A percentile compares a stretch with the other conserved stretches of the same genome.
Evolutionary conservation across 2,888 invertebrate genomes (phyloP).

Genomic region (Lithosia quadra): DNA sequence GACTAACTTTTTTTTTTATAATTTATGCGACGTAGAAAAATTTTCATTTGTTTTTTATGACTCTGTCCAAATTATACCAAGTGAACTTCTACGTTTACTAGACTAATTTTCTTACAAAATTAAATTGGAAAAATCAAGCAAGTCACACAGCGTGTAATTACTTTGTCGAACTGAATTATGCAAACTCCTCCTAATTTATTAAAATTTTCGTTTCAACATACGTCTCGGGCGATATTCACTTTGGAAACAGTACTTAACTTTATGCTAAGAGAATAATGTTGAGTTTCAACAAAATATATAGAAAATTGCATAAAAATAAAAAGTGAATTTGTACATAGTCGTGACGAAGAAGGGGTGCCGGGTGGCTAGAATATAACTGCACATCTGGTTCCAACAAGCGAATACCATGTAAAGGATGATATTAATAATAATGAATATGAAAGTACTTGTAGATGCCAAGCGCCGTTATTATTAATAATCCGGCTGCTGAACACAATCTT

Average conservation of each 20-base stretch:
- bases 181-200: background rate
- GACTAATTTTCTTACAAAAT: background rate
- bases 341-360: background rate
- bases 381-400: no score
- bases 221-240: background rate
- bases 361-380: no score
- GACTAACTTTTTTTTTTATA: background rate
- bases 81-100: background rate
- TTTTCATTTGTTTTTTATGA: background rate
- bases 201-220: background rate
- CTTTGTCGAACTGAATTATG: background rate
- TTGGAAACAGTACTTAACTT: background rate
- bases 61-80: background rate
- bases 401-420: no score
- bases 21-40: background rate
- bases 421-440: no score
- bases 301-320: background rate
- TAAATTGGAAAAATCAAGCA: background rate
- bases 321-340: background rate
- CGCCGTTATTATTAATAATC: background rate
- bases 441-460: background rate
- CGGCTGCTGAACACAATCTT: background rate
- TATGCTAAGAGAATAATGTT: background rate
- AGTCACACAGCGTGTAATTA: conserved; percentile 3
- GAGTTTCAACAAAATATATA: background rate